Conservation (phyloP, 2,797 vertebrate genomes). For the Paguma larvata region DNA sequence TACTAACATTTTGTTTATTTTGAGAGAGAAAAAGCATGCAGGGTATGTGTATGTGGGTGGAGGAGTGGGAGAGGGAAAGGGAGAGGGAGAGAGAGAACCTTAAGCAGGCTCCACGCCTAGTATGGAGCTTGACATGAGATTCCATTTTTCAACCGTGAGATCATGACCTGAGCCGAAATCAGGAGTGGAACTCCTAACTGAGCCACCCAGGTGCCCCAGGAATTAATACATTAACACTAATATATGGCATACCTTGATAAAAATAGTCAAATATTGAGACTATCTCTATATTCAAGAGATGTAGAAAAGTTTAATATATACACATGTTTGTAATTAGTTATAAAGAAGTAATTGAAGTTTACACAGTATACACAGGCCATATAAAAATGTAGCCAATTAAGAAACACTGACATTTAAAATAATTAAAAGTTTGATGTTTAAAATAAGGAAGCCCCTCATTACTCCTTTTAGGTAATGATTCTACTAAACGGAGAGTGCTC, state of each 20-base stretch:
- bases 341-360: neutral
- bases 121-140: too few species aligned
- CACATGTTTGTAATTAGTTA: neutral
- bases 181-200: too few species aligned
- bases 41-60: too few species aligned
- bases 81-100: too few species aligned
- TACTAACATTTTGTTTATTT: too few species aligned
- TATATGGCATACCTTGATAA: neutral
- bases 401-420: neutral
- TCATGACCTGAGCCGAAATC: too few species aligned
- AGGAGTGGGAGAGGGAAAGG: too few species aligned
- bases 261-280: neutral
- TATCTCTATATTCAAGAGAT: neutral
- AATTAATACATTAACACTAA: neutral
- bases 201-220: too few species aligned
- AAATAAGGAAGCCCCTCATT: neutral
- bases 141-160: too few species aligned
- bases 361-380: neutral
- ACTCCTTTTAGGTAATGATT: neutral
- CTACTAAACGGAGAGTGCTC: neutral
- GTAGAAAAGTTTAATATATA: neutral
- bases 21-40: too few species aligned
- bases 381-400: neutral
- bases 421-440: neutral
- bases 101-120: too few species aligned